Conservation (phyloP, 2,888 invertebrate species). For the Drosophila monieri region DNA sequence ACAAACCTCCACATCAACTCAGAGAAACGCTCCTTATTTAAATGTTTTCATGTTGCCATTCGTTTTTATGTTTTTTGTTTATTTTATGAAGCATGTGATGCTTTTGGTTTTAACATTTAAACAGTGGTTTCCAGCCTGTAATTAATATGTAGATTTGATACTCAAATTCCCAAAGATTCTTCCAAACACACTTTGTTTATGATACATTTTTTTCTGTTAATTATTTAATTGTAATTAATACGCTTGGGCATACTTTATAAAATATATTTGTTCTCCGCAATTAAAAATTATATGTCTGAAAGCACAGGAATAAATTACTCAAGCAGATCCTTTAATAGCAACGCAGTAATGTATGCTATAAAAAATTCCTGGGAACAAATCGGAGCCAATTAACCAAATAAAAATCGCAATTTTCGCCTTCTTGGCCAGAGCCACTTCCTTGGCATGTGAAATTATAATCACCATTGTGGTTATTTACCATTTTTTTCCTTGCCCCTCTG, state of each 20-base stretch:
- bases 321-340: background rate
- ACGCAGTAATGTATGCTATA: background rate
- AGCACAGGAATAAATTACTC: too few species aligned
- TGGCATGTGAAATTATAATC: constrained; percentile 10
- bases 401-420: constrained; percentile 1
- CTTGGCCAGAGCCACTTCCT: background rate
- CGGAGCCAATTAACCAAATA: background rate
- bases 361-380: background rate
- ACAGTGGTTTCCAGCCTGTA: too few species aligned
- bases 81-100: too few species aligned
- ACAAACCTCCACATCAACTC: constrained; percentile 7
- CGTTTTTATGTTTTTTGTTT: background rate
- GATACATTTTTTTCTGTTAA: too few species aligned
- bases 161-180: too few species aligned
- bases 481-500: background rate
- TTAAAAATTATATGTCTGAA: too few species aligned
- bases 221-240: too few species aligned
- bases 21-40: background rate
- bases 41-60: background rate
- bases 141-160: too few species aligned
- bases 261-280: too few species aligned
- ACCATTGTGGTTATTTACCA: constrained; percentile 6
- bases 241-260: too few species aligned
- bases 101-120: too few species aligned
- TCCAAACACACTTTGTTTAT: too few species aligned